Conservation (phyloP, 2,888 invertebrate genomes). For the Caenorhabditis sp. region DNA sequence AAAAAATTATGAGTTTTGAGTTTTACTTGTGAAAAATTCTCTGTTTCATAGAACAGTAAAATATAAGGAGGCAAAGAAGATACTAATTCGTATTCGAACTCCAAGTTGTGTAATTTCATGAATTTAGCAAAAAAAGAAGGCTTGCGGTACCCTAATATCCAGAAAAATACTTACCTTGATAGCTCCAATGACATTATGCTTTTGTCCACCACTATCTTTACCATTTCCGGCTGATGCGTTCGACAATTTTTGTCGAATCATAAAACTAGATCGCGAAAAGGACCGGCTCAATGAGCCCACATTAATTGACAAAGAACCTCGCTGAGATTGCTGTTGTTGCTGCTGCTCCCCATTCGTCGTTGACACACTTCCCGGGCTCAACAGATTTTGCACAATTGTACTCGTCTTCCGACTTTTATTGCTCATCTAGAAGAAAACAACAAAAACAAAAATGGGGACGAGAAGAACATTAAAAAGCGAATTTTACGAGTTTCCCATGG, state of each 20-base stretch:
- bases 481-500: too few species aligned
- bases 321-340: constrained; percentile 11
- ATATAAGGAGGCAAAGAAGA: too few species aligned
- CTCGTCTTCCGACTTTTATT: constrained; percentile 37
- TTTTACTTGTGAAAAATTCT: too few species aligned
- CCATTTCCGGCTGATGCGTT: constrained; percentile 20
- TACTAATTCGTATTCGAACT: too few species aligned
- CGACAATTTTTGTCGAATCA: constrained; percentile 29
- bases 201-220: constrained; percentile 18
- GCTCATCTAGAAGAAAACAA: constrained; percentile 18
- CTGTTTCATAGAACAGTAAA: too few species aligned
- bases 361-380: not conserved
- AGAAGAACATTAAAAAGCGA: too few species aligned
- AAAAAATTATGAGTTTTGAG: too few species aligned
- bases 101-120: too few species aligned
- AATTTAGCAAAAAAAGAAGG: too few species aligned
- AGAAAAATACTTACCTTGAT: constrained; percentile 15
- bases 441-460: not conserved
- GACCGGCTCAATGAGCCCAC: constrained; percentile 17
- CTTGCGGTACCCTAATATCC: not conserved
- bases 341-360: not conserved
- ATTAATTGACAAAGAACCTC: constrained; percentile 27
- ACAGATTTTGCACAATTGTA: constrained; percentile 1
- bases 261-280: constrained; percentile 36
- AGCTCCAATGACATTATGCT: constrained; percentile 12